phyloP scores from a whole-genome alignment of 2,888 invertebrate species.

The Sylvicola cinctus region DNA sequence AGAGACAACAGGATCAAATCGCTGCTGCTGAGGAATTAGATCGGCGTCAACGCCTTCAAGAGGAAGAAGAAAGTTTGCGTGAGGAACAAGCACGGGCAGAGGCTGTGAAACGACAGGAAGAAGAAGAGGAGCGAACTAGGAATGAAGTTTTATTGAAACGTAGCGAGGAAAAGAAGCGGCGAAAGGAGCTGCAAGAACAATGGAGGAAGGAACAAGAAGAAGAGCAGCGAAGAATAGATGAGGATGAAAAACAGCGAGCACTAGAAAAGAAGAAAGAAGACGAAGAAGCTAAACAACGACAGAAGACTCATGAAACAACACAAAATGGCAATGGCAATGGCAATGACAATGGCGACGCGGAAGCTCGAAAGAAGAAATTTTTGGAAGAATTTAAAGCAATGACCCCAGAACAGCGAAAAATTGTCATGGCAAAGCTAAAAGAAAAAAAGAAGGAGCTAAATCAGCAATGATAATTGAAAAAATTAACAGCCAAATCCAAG shows the following conservation, averaged over 20 bases:
- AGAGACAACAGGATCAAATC: too few relatives aligned
- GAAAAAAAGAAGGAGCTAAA: too few relatives aligned
- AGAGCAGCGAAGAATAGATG: not conserved
- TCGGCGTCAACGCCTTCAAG: too few relatives aligned
- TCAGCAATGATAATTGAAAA: too few relatives aligned
- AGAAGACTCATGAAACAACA: not conserved
- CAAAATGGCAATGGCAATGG: not conserved
- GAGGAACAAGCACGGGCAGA: not conserved
- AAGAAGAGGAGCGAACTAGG: not conserved
- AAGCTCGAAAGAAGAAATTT: constrained; percentile 4
- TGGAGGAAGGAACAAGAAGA: not conserved
- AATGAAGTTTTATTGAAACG: not conserved
- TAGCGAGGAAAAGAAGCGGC: constrained; percentile 1
- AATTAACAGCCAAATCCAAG: too few relatives aligned
- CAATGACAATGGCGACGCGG: constrained; percentile 1
- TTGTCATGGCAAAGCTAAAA: too few relatives aligned
- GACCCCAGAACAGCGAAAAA: too few relatives aligned
- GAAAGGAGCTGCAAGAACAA: not conserved
- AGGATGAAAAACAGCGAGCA: not conserved
- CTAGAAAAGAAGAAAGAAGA: not conserved
- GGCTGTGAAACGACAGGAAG: not conserved
- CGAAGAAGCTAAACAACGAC: not conserved
- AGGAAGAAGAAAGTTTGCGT: not conserved
- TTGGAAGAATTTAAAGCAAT: too few relatives aligned
- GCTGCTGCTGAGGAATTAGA: too few relatives aligned